Conservation (phyloP, 2,113 vertebrate genomes). For the Archilochus colubris region DNA sequence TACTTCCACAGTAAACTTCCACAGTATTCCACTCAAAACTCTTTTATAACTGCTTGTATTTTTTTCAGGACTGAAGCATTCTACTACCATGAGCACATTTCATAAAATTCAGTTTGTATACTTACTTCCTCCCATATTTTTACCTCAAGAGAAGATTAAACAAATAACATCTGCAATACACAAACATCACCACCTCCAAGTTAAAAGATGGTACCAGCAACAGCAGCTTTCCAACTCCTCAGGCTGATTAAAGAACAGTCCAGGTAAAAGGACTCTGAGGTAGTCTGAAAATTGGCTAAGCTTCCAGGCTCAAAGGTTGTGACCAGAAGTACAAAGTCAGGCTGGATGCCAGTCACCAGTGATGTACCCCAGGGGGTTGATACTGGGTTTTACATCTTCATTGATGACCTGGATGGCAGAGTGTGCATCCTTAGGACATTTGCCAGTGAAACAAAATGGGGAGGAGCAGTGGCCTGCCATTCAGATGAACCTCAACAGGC, state of each 20-base stretch:
- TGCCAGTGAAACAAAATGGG: neutral
- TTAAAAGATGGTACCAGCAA: neutral
- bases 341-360: neutral
- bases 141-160: neutral
- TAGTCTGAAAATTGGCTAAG: neutral
- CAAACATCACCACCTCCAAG: neutral
- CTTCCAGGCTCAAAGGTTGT: neutral
- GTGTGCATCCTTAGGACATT: neutral
- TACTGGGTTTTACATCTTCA: neutral
- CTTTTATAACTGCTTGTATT: neutral
- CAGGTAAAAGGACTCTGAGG: neutral
- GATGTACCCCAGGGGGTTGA: rapidly evolving
- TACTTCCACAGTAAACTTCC: neutral
- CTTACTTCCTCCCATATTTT: neutral
- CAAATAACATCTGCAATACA: neutral
- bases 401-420: neutral
- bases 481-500: neutral
- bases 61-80: neutral
- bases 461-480: neutral
- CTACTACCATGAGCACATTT: neutral
- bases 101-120: neutral
- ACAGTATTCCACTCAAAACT: neutral
- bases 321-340: neutral
- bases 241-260: neutral
- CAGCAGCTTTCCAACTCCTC: neutral